Evolutionary conservation across 2,113 vertebrate species (phyloP), one percentile per base, ranked within the genome.

Genomic region (Poecilia latipinna): DNA sequence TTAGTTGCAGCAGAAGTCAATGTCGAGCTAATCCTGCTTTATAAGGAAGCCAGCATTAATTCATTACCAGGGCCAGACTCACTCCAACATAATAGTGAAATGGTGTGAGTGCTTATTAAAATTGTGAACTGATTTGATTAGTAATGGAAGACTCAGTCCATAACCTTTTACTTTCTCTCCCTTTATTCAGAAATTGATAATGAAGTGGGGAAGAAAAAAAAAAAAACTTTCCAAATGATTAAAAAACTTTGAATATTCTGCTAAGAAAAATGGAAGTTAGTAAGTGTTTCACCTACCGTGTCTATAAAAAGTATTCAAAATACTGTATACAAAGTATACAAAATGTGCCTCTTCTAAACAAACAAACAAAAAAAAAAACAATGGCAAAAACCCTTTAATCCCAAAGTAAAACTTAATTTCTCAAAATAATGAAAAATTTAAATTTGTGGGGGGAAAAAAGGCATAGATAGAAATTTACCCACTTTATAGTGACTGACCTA

Each of bases 91-190:
- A 81, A 61, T 74, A 12, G 28, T 76, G 7, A 68, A 70, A 80
- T 72, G 64, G 24, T 78, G 42, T 72, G 70, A 76, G 67, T 70
- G 54, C 64, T 78, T 39, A 80, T 80, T 79, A 81, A 79, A 70
- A 75, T 44, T 73, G 13, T 57, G 72, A 74, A 24, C 32, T 61
- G 64, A 78, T 77, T 73, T 67, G 73, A 70, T 81, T 57, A 73
- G 48, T 68, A 65, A 72, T 65, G 68, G 61, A 42, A 72, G 31
- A 73, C 35, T 65, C 48, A 0, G 2, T 35, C 51, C 72, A 31
- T 63, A 78, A 73, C 65, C 54, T 26, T 68, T 72, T 61, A n/a
- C 4, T 61, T 72, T 72, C 28, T 2, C 42, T 67, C 12, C 4
- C 63, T 28, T 13, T 26, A 19, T 61, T 61, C 17, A 51, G 17